Evolutionary conservation across 2,113 vertebrate genomes (phyloP).

Genomic region (Hippopotamus amphibius): DNA sequence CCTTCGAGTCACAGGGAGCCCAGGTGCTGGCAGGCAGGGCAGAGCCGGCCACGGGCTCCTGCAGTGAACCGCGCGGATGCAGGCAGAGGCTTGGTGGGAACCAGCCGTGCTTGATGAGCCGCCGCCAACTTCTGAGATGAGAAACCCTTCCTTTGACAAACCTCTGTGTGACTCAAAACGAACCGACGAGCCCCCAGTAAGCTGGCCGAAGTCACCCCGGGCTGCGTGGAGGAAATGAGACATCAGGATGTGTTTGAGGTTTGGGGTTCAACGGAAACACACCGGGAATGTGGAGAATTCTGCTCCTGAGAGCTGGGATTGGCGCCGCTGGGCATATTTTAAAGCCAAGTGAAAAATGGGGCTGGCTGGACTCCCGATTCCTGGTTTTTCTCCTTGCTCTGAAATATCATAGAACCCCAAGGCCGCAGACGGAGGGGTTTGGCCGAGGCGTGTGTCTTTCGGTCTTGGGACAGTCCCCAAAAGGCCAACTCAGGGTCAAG

Average conservation of each 20-base stretch:
- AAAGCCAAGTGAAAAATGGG: background rate
- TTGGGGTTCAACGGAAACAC: conserved; percentile 70
- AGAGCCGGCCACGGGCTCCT: background rate
- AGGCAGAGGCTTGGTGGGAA: conserved; percentile 25
- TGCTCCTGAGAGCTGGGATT: background rate
- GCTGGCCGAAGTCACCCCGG: background rate
- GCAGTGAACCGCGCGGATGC: background rate
- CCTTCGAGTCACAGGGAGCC: background rate
- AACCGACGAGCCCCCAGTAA: background rate
- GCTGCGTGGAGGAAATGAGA: conserved; percentile 46
- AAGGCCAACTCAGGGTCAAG: conserved; percentile 59
- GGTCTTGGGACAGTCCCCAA: conserved; percentile 61
- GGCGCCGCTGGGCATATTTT: background rate
- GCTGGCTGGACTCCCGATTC: background rate
- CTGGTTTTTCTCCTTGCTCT: background rate
- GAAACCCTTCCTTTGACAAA: background rate
- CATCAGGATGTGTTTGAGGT: conserved; percentile 66
- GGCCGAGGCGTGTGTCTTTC: background rate
- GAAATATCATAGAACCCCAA: background rate
- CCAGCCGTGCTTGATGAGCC: background rate
- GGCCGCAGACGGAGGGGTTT: background rate
- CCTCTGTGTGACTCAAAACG: conserved; percentile 68
- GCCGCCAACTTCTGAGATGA: conserved; percentile 64
- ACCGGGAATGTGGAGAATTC: conserved; percentile 13
- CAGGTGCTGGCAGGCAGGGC: background rate